Conservation (phyloP, 1,140 invertebrate species). For the silkworm (Bombyx mori) region ASM3026992v2 NC_085123.1:7907501-7908000, state of each 20-base stretch:
- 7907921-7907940: conserved; percentile 14
- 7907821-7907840: conserved; percentile 8
- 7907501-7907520: neutral
- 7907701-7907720: conserved; percentile 13
- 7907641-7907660: neutral
- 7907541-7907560: neutral
- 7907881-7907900: conserved; percentile 14
- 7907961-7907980: conserved; percentile 10
- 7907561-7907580: conserved; percentile 2
- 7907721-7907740: conserved; percentile 16
- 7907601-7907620: neutral
- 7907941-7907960: conserved; percentile 10
- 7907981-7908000: conserved; percentile 2
- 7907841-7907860: conserved; percentile 4
- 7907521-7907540: conserved; percentile 4
- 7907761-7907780: conserved; percentile 12
- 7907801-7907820: conserved; percentile 6
- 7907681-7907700: conserved; percentile 10
- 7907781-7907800: conserved; percentile 5
- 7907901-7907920: conserved; percentile 4
- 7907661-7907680: conserved; percentile 10
- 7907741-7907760: conserved; percentile 5
- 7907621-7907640: too few relatives aligned
- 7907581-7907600: neutral
- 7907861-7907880: conserved; percentile 11